phyloP scores from a whole-genome alignment of 2,797 vertebrate genomes.

The Orestias chungarensis region DNA sequence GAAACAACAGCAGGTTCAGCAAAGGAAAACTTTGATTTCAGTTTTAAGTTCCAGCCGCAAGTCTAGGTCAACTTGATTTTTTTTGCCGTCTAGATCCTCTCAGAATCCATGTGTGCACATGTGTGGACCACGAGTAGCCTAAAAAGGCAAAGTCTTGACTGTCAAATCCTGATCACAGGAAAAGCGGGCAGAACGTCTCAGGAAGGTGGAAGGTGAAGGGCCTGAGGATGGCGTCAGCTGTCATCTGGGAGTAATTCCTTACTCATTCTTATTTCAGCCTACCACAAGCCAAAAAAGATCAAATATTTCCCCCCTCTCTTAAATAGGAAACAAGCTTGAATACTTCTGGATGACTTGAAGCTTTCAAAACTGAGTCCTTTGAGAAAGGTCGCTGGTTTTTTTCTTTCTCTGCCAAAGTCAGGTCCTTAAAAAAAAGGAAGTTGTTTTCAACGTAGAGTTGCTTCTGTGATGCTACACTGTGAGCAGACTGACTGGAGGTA shows the following conservation, averaged over 20 bases:
- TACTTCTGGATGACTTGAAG: slow-evolving; percentile 45
- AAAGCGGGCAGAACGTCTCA: slow-evolving; percentile 14
- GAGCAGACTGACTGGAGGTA: slow-evolving; percentile 38
- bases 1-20: slow-evolving; percentile 20
- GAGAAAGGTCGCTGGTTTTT: slow-evolving; percentile 18
- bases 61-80: slow-evolving; percentile 52
- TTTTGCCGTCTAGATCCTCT: slow-evolving; percentile 21
- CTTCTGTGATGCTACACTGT: slow-evolving; percentile 35
- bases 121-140: slow-evolving; percentile 37
- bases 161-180: slow-evolving; percentile 30
- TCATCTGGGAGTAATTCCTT: slow-evolving; percentile 24
- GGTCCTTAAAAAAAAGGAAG: slow-evolving; percentile 34
- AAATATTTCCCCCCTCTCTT: slow-evolving; percentile 29
- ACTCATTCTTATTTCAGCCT: slow-evolving; percentile 44
- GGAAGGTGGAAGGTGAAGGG: slow-evolving; percentile 28
- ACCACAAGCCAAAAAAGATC: slow-evolving; percentile 42
- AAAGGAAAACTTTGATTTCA: not conserved
- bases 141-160: slow-evolving; percentile 64
- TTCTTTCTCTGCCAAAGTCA: slow-evolving; percentile 33
- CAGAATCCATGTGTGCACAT: slow-evolving; percentile 12
- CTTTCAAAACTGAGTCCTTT: slow-evolving; percentile 42
- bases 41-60: slow-evolving; percentile 29
- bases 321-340: slow-evolving; percentile 52
- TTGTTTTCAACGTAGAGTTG: slow-evolving; percentile 24
- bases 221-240: slow-evolving; percentile 57